Conservation (phyloP, 1,140 invertebrate genomes). For the Triops cancriformis region DNA sequence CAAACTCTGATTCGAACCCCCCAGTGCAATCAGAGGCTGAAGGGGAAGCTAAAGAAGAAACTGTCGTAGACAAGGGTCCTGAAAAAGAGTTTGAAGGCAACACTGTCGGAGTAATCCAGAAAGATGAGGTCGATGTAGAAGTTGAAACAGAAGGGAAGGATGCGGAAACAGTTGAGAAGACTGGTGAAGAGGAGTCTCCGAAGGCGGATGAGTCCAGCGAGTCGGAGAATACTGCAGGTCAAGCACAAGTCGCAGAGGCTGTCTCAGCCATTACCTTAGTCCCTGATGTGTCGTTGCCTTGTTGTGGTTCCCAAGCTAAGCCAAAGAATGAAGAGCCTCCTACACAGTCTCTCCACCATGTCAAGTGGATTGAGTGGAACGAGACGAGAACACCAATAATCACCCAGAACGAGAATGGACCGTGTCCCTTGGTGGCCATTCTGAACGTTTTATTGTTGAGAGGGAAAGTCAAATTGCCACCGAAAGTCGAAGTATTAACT, state of each 20-base stretch:
- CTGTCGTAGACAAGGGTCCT: too few relatives aligned
- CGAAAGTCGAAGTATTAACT: slow-evolving; percentile 44
- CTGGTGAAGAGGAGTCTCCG: neutral
- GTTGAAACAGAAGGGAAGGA: too few relatives aligned
- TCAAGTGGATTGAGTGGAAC: slow-evolving; percentile 47
- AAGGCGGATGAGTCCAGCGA: neutral
- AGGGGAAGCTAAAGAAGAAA: too few relatives aligned
- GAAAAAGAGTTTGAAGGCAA: too few relatives aligned
- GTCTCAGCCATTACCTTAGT: neutral
- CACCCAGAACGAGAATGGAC: slow-evolving; percentile 55
- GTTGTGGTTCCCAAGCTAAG: neutral
- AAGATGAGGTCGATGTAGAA: too few relatives aligned
- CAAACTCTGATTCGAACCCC: too few relatives aligned
- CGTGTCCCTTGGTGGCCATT: slow-evolving; percentile 52
- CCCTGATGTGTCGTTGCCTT: slow-evolving; percentile 4
- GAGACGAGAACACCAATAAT: slow-evolving; percentile 44
- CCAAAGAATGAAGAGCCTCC: slow-evolving; percentile 16
- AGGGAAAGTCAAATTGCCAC: slow-evolving; percentile 42
- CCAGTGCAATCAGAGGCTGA: too few relatives aligned
- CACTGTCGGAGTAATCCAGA: too few relatives aligned
- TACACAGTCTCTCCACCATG: slow-evolving; percentile 38
- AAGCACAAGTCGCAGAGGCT: neutral
- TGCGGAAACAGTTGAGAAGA: neutral
- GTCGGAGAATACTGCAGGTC: neutral
- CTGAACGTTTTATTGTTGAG: slow-evolving; percentile 49